Conservation (phyloP, 2,113 vertebrate genomes). For the Pseudopodoces humilis region DNA sequence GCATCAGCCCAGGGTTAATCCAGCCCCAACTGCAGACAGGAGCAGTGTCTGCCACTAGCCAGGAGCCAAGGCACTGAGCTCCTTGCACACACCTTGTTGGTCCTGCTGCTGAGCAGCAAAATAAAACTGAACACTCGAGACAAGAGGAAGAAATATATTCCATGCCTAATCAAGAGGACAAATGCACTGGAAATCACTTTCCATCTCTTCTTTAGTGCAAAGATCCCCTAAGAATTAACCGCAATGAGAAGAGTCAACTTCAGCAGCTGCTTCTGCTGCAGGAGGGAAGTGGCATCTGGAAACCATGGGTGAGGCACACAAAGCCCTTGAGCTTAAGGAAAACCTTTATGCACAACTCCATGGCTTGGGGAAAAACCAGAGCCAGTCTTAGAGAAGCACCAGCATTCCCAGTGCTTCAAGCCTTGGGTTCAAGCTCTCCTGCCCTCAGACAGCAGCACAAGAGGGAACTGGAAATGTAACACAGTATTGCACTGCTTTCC, state of each 20-base stretch:
- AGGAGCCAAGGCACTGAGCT: neutral
- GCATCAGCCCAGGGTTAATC: neutral
- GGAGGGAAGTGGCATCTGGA: neutral
- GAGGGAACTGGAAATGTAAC: neutral
- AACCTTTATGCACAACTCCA: neutral
- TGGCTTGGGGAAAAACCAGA: neutral
- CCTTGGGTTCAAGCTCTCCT: neutral
- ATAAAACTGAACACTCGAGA: neutral
- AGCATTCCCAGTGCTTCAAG: neutral
- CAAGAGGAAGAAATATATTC: neutral
- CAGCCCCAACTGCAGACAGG: rapidly evolving
- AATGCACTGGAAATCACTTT: neutral
- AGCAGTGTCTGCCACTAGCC: neutral
- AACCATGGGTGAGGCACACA: neutral
- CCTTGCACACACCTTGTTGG: neutral
- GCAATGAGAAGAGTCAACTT: neutral
- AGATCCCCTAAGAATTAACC: neutral
- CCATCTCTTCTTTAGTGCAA: neutral
- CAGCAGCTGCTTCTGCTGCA: neutral
- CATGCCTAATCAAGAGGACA: neutral
- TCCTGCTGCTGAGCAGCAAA: neutral
- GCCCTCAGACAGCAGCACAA: neutral
- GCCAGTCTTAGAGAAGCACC: neutral
- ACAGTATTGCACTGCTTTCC: neutral
- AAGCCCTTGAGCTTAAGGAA: neutral